Conservation (phyloP, 2,113 vertebrate species). For the Gasterosteus aculeatus region DNA sequence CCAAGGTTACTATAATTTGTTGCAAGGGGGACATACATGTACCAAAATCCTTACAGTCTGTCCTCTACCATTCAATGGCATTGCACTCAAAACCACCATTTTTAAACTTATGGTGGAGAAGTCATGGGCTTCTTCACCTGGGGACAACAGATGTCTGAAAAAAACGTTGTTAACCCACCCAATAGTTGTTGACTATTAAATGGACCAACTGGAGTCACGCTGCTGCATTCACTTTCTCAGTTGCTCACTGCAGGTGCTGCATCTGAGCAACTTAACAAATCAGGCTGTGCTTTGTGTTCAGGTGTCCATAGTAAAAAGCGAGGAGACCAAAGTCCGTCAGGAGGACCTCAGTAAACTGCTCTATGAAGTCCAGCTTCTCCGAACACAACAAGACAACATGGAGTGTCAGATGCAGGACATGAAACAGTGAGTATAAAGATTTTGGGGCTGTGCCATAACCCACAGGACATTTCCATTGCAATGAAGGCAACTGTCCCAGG, state of each 20-base stretch:
- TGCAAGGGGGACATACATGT: background rate
- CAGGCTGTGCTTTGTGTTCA: constrained; percentile 33
- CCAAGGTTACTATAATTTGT: background rate
- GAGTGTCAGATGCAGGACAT: constrained; percentile 80
- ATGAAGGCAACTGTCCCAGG: background rate
- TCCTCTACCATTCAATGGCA: too few relatives aligned
- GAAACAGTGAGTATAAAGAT: constrained; percentile 72
- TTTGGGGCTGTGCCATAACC: background rate
- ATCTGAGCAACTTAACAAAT: background rate
- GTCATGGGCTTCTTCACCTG: background rate
- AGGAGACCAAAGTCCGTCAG: constrained; percentile 74
- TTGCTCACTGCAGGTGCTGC: background rate
- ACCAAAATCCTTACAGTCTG: background rate
- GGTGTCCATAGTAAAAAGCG: constrained; percentile 79
- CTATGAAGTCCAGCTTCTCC: constrained; percentile 75
- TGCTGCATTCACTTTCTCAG: background rate
- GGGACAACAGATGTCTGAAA: background rate
- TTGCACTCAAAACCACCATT: constrained; percentile 8
- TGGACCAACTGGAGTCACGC: background rate
- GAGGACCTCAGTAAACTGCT: constrained; percentile 77
- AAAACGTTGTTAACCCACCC: background rate
- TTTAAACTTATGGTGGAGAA: background rate
- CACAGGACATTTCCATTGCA: background rate
- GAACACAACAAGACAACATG: constrained; percentile 78
- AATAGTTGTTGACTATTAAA: background rate